Evolutionary conservation across 2,888 invertebrate genomes (phyloP).

Genomic region (Eupeodes latifasciatus): DNA sequence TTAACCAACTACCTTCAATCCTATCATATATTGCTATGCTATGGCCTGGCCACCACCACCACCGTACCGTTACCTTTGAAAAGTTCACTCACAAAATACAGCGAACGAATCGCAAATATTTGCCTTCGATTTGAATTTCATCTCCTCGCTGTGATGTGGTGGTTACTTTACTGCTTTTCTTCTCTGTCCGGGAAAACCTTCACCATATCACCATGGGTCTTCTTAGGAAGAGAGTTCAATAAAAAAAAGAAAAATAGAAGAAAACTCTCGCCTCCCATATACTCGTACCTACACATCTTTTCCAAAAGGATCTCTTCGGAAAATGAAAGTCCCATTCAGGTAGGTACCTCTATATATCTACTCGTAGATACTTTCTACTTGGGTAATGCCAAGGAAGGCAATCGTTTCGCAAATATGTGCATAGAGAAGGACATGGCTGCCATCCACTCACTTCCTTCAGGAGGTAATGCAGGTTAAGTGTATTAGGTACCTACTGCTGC

Average conservation of each 20-base stretch:
- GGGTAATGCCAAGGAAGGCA: slow-evolving; percentile 65
- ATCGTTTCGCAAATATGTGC: slow-evolving; percentile 72
- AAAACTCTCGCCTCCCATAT: slow-evolving; percentile 3
- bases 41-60: too few relatives aligned
- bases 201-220: not conserved
- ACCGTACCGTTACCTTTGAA: too few relatives aligned
- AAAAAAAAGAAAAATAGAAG: slow-evolving; percentile 3
- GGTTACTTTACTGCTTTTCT: slow-evolving; percentile 37
- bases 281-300: slow-evolving; percentile 39
- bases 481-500: slow-evolving; percentile 53
- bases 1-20: slow-evolving; percentile 49
- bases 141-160: slow-evolving; percentile 40
- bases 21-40: not conserved
- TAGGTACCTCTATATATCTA: not conserved
- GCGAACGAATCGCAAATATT: slow-evolving; percentile 72
- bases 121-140: slow-evolving; percentile 75
- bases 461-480: slow-evolving; percentile 61
- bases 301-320: not conserved
- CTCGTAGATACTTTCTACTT: not conserved
- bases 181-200: slow-evolving; percentile 20
- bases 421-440: slow-evolving; percentile 65
- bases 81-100: slow-evolving; percentile 31
- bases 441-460: slow-evolving; percentile 48
- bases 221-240: not conserved
- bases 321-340: slow-evolving; percentile 35